These are phyloP conservation scores for Pollenia angustigena DNA, from an alignment of 2,888 invertebrate species.

Conservation along the genomic window DNA sequence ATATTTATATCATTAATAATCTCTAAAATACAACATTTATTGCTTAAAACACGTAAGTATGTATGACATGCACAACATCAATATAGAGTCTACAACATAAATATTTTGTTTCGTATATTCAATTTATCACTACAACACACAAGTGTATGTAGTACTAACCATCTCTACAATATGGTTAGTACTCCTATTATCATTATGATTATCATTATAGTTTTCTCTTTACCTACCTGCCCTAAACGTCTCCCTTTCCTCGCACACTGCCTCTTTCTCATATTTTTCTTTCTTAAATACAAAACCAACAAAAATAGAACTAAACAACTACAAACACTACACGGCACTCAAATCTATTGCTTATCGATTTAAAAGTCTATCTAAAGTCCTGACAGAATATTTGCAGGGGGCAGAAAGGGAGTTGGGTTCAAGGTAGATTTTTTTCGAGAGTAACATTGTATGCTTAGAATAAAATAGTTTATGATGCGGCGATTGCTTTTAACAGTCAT, in stretches of 20 bases:
- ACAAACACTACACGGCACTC: conserved; percentile 25
- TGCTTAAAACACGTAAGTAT: conserved; percentile 73
- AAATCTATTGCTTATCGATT: conserved; percentile 62
- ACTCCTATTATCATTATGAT: conserved; percentile 71
- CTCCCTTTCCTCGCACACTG: neutral
- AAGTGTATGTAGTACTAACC: conserved; percentile 61
- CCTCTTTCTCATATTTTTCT: neutral
- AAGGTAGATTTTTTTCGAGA: conserved; percentile 18
- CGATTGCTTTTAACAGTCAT: conserved; percentile 72
- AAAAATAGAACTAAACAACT: conserved; percentile 50
- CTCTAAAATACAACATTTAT: conserved; percentile 73
- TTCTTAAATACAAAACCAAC: neutral
- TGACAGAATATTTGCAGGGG: neutral
- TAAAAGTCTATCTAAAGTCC: conserved; percentile 38
- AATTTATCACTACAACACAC: conserved; percentile 69
- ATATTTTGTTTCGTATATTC: conserved; percentile 58
- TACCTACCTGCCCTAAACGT: neutral
- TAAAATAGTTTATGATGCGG: conserved; percentile 53
- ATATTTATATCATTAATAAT: conserved; percentile 63
- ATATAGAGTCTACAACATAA: conserved; percentile 70
- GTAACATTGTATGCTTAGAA: conserved; percentile 58
- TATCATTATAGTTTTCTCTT: conserved; percentile 64
- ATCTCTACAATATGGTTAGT: conserved; percentile 64
- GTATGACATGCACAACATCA: conserved; percentile 73
- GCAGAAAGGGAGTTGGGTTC: neutral